Evolutionary conservation across 1,140 invertebrate species (phyloP).

Genomic region (Ceratosolen solmsi): DNA sequence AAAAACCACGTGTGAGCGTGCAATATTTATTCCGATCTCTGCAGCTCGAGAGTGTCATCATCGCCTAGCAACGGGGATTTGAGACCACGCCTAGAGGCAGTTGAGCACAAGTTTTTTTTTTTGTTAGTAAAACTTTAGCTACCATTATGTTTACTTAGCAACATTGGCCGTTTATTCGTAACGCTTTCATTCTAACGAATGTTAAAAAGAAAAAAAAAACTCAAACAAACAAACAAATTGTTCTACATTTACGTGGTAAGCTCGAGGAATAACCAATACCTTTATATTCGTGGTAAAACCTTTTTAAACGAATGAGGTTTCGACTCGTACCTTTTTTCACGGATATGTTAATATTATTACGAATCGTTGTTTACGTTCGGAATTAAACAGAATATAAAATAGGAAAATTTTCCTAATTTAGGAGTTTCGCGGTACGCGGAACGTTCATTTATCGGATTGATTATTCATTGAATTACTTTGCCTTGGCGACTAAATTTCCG

Average conservation of each 20-base stretch:
- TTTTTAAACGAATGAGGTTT: no score
- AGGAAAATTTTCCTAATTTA: no score
- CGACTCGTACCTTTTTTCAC: no score
- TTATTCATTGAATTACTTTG: no score
- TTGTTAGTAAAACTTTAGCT: not conserved
- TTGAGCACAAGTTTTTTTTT: not conserved
- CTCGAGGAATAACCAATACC: not conserved
- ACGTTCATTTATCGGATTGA: no score
- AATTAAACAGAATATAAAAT: no score
- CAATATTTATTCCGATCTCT: not conserved
- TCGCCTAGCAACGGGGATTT: not conserved
- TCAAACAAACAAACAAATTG: no score
- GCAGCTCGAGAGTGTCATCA: not conserved
- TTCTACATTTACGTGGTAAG: not conserved
- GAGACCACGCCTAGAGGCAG: not conserved
- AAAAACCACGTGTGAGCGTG: not conserved
- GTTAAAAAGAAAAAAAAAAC: not conserved
- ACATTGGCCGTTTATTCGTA: not conserved
- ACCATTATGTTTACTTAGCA: conserved; percentile 2
- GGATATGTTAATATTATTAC: no score
- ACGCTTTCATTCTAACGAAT: not conserved
- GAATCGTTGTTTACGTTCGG: no score
- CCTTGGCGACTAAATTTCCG: no score
- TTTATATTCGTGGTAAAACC: no score
- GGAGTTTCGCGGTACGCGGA: no score